Evolutionary conservation across 37 sponge, comb jelly and placozoan genomes (phyloP).

Genomic region (Hexactinellida sp.): DNA sequence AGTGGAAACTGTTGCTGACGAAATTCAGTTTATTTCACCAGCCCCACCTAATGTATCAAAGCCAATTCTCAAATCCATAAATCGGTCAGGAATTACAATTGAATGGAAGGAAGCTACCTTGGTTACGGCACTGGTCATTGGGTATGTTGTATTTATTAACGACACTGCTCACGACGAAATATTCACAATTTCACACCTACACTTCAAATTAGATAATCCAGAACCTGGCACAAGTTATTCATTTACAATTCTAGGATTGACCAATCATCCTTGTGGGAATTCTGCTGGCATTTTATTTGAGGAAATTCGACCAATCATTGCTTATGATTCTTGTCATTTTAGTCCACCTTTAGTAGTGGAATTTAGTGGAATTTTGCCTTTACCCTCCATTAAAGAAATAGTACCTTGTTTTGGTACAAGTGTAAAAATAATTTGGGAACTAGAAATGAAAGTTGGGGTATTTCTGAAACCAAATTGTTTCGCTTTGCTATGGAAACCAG

Average conservation of each 20-base stretch:
- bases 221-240: not conserved
- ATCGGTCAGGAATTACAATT: not conserved
- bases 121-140: not conserved
- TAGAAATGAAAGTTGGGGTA: not conserved
- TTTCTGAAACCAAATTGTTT: not conserved
- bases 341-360: not conserved
- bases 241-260: not conserved
- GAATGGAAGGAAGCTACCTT: not conserved
- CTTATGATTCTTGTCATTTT: not conserved
- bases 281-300: not conserved
- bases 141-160: not conserved
- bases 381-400: not conserved
- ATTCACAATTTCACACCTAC: not conserved
- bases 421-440: not conserved
- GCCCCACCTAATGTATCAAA: not conserved
- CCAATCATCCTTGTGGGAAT: slow-evolving; percentile 16
- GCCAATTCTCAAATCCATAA: not conserved
- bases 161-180: not conserved
- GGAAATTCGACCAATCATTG: not conserved
- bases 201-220: not conserved
- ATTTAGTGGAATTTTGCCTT: not conserved
- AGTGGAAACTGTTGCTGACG: not conserved
- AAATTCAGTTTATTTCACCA: not conserved
- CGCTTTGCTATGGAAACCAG: not conserved
- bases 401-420: not conserved